Evolutionary conservation across 2,797 vertebrate species (phyloP), one percentile per base, ranked within the genome.

Genomic region (Miichthys miiuy): DNA sequence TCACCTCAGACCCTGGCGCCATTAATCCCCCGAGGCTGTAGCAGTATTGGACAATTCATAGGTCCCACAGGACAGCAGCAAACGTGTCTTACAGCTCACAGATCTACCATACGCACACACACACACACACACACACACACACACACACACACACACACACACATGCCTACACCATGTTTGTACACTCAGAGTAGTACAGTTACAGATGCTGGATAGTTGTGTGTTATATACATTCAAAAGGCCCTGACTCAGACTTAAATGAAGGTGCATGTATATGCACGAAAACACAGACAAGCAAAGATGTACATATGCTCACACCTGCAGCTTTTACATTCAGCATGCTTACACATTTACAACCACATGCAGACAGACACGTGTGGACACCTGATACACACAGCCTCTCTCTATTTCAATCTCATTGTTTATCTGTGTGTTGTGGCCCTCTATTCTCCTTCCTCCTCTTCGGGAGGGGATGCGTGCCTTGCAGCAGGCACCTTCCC

Each of bases 401-500:
- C 23, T 64, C 61, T 64, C 66, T 46, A 12, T 60, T n/a, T 68
- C 64, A 61, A 1, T 64, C 27, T 46, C 57, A 48, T 66, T 78
- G 61, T 88, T 87, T 83, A 61, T 83, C 75, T 62, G 58, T 83
- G 64, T 77, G 55, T 77, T 77, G 75, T 58, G 72, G 66, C 81
- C 79, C 47, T 65, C 34, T 9, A 9, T 38, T 38, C 51, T 77
- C 50, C 21, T 65, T 56, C 58, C 74, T 82, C 58, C 77, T 88
- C 81, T 94, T 81, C 74, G 34, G 52, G 88, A 94, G 91, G 93
- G 92, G 89, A 85, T 93, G 82, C 86, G 71, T 94, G 95, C 95
- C 95, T 96, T 65, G 84, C 89, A 93, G 93, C 94, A 94, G 83
- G 91, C 94, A 95, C 96, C 96, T 95, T 95, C 94, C 94, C 93